Evolutionary conservation across 2,797 vertebrate genomes (phyloP).

Genomic region (Sphaeramia orbicularis): DNA sequence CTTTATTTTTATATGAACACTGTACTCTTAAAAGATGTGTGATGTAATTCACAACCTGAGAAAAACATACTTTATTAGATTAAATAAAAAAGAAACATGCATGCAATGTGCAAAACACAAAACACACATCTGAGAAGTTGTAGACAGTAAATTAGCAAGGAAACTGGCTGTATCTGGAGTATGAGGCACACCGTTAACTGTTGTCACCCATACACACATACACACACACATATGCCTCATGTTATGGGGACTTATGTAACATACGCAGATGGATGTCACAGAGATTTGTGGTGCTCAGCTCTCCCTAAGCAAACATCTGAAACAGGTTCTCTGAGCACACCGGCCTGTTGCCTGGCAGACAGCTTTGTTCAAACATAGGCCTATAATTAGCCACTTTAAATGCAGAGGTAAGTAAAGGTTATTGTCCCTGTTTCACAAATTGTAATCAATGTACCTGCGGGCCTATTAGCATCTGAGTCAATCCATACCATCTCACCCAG

Average conservation of each 20-base stretch:
- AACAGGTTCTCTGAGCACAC: slow-evolving; percentile 68
- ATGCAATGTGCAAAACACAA: slow-evolving; percentile 70
- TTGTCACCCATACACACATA: slow-evolving; percentile 46
- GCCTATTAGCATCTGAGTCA: slow-evolving; percentile 1
- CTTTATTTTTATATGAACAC: slow-evolving; percentile 84
- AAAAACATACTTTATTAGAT: slow-evolving; percentile 56
- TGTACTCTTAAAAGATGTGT: slow-evolving; percentile 63
- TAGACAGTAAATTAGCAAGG: slow-evolving; percentile 55
- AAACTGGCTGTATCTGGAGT: slow-evolving; percentile 45
- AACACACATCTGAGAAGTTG: slow-evolving; percentile 50
- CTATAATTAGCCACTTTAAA: slow-evolving; percentile 48
- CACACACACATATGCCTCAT: slow-evolving; percentile 36
- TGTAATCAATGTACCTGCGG: slow-evolving; percentile 17
- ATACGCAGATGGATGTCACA: slow-evolving; percentile 73
- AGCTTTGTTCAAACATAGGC: slow-evolving; percentile 42
- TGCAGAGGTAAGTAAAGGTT: slow-evolving; percentile 28
- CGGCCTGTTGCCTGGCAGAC: slow-evolving; percentile 57
- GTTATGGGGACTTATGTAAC: slow-evolving; percentile 63
- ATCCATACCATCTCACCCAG: too few species aligned
- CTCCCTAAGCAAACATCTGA: slow-evolving; percentile 73
- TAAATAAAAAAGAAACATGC: slow-evolving; percentile 55
- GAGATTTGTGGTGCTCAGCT: slow-evolving; percentile 69
- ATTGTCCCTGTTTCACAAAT: slow-evolving; percentile 28
- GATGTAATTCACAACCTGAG: slow-evolving; percentile 60
- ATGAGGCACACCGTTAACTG: slow-evolving; percentile 45